Evolutionary conservation across 2,888 invertebrate species (phyloP).

Genomic region (Nycteola revayana): DNA sequence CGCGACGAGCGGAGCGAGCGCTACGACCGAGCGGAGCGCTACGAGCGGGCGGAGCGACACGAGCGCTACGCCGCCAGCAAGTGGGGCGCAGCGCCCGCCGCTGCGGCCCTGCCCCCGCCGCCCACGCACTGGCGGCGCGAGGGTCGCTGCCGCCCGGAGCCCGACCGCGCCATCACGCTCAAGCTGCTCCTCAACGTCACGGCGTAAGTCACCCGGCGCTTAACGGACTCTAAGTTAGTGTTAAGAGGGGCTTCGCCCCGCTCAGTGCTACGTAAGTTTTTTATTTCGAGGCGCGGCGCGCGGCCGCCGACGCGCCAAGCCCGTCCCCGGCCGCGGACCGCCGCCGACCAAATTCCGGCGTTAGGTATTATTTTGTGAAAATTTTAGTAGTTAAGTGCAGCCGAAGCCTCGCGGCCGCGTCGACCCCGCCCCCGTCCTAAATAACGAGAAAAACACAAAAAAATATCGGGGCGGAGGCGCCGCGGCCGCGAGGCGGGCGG

Average conservation of each 20-base stretch:
- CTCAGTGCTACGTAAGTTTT: constrained; percentile 65
- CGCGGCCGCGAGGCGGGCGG: constrained; percentile 39
- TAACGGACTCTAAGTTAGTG: constrained; percentile 63
- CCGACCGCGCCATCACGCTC: constrained; percentile 82
- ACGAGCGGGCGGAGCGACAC: constrained; percentile 38
- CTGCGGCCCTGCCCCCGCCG: constrained; percentile 89
- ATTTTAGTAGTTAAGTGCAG: constrained; percentile 77
- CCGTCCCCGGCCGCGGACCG: constrained; percentile 62
- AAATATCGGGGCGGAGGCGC: constrained; percentile 46
- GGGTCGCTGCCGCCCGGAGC: constrained; percentile 72
- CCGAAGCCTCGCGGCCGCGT: constrained; percentile 37
- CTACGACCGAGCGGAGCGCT: constrained; percentile 78
- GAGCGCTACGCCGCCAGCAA: constrained; percentile 87
- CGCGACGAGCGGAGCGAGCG: constrained; percentile 26
- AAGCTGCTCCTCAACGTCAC: constrained; percentile 84
- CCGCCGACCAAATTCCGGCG: constrained; percentile 74
- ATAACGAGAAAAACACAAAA: constrained; percentile 67
- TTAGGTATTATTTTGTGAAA: constrained; percentile 81
- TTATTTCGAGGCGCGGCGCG: constrained; percentile 64
- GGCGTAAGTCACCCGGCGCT: constrained; percentile 53
- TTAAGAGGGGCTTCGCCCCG: constrained; percentile 56
- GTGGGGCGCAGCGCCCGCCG: constrained; percentile 91
- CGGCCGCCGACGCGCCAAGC: constrained; percentile 51
- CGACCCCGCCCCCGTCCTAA: constrained; percentile 44
- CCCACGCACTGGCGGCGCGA: constrained; percentile 88